These are phyloP conservation scores for Latrodectus elegans DNA, from an alignment of 2,888 invertebrate species.

Conservation along the genomic window DNA sequence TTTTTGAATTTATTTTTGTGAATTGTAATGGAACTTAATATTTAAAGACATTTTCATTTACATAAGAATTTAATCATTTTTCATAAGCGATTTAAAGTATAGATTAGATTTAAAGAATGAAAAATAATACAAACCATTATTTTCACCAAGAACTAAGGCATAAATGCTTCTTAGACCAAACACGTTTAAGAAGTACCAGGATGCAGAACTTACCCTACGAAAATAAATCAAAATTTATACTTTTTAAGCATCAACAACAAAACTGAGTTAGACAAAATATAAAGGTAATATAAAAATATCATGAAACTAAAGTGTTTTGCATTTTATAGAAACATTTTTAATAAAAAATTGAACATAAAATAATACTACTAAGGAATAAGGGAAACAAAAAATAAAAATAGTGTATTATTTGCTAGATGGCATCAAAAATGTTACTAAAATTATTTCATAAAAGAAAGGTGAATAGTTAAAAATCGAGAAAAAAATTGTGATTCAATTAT, in stretches of 20 bases:
- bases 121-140: conserved; percentile 80
- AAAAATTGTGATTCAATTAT: too few relatives aligned
- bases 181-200: conserved; percentile 99
- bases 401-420: too few relatives aligned
- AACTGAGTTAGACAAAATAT: not conserved
- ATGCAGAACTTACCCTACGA: conserved; percentile 91
- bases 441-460: too few relatives aligned
- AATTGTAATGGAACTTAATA: too few relatives aligned
- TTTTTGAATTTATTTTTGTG: too few relatives aligned
- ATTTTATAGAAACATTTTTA: not conserved
- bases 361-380: too few relatives aligned
- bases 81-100: not conserved
- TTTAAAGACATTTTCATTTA: too few relatives aligned
- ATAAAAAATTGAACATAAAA: too few relatives aligned
- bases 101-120: conserved; percentile 1
- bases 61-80: too few relatives aligned
- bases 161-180: conserved; percentile 98
- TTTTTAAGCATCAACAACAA: not conserved
- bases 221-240: conserved; percentile 6
- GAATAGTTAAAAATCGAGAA: too few relatives aligned
- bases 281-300: not conserved
- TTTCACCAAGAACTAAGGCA: conserved; percentile 82
- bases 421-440: too few relatives aligned
- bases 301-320: not conserved
- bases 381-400: too few relatives aligned